These are phyloP conservation scores for Mimas tiliae DNA, from an alignment of 2,888 invertebrate genomes.

Conservation along the genomic window DNA sequence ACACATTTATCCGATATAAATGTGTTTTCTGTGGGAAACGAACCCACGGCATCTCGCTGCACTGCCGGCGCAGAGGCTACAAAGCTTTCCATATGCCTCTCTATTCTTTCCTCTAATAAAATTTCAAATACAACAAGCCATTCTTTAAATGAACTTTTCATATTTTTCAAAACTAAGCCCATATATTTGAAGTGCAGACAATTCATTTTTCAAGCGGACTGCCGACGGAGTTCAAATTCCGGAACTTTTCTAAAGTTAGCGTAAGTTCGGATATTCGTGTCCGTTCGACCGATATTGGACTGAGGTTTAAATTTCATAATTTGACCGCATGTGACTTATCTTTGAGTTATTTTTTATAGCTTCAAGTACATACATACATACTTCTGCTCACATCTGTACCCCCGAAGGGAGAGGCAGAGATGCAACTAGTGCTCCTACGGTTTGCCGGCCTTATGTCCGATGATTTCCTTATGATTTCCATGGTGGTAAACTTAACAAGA, in stretches of 20 bases:
- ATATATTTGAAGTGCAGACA: constrained; percentile 80
- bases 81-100: too few relatives aligned
- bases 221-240: constrained; percentile 34
- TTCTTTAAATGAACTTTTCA: constrained; percentile 45
- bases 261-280: constrained; percentile 74
- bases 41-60: too few relatives aligned
- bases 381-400: too few relatives aligned
- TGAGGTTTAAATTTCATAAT: constrained; percentile 65
- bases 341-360: neutral
- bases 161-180: constrained; percentile 71
- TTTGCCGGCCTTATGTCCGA: too few relatives aligned
- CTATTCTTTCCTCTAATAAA: neutral
- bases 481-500: too few relatives aligned
- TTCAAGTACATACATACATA: too few relatives aligned
- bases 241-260: constrained; percentile 2
- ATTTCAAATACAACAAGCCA: constrained; percentile 35
- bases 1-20: too few relatives aligned
- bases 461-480: too few relatives aligned
- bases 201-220: constrained; percentile 81
- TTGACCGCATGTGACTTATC: constrained; percentile 47
- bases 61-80: too few relatives aligned
- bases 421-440: too few relatives aligned
- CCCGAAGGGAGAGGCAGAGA: too few relatives aligned
- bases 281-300: constrained; percentile 58
- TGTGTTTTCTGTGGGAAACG: too few relatives aligned